Base-by-base conservation (phyloP, 2,113 vertebrate species). In the Elaphurus davidianus region DNA sequence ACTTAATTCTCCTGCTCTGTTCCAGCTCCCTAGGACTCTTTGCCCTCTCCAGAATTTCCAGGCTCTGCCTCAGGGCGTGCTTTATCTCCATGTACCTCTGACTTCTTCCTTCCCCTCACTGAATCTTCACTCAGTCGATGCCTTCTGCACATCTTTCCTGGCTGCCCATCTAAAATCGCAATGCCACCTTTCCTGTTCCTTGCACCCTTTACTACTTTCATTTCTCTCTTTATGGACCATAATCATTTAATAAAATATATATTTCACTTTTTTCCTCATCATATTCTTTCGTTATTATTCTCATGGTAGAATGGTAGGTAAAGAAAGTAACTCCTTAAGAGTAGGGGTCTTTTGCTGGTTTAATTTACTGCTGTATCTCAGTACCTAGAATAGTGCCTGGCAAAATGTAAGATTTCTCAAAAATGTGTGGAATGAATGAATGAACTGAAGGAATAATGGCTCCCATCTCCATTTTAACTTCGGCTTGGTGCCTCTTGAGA, bases 121-220 rank as follows among this genome's bases (percentile, higher is more conserved):
- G 11, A 64, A 13, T 33, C 52, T 17, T 59, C 30, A 71, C 5
- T 47, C 54, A 47, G 5, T 55, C 8, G 15, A 9, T 0, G 12
- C 7, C 43, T 60, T 57, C 8, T 36, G 23, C 33, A 4, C 40
- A 1, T 50, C 19, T 33, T 33, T 2, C 13, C 25, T 28, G 21
- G 27, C 40, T 59, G n/a, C 7, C 7, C 13, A 1, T 57, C 19
- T 55, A 43, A 21, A 64, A 50, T 15, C 59, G 1, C 28, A 67
- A 15, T 13, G 0, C 25, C 21, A 54, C 6, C 8, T 4, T 60
- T 47, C 7, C 6, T 64, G 9, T 16, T 64, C 33, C 14, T 21
- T 12, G 4, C 0, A 30, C 2, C 6, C 17, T 45, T n/a, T 59
- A 30, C 3, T 33, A 12, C 11, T 5, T 79, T 59, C 8, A 40